Evolutionary conservation across 37 sponge, comb jelly and placozoan genomes (phyloP).

Genomic region (Halisarca cf. caerulea): DNA sequence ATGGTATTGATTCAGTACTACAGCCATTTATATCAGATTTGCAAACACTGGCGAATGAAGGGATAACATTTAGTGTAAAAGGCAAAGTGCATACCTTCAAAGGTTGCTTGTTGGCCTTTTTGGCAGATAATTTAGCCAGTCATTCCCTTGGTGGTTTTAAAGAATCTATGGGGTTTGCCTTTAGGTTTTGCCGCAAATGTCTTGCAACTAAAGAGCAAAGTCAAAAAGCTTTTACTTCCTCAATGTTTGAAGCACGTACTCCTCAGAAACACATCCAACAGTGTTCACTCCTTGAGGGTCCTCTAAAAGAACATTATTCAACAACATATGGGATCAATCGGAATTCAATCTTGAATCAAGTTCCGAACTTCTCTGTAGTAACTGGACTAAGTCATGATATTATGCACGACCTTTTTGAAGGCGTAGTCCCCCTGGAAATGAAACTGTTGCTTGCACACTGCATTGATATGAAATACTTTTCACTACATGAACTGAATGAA

Average conservation of each 20-base stretch:
- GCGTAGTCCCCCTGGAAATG: too few species aligned
- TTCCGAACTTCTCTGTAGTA: too few species aligned
- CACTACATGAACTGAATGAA: too few species aligned
- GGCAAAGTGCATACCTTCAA: slow-evolving; percentile 9
- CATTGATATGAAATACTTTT: too few species aligned
- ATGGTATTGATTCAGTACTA: slow-evolving; percentile 38
- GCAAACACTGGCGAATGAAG: slow-evolving; percentile 7
- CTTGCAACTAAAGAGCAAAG: neutral
- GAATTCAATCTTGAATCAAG: too few species aligned
- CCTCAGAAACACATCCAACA: slow-evolving; percentile 13
- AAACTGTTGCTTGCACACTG: too few species aligned
- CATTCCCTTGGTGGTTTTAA: slow-evolving; percentile 53
- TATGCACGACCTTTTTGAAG: too few species aligned
- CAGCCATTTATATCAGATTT: slow-evolving; percentile 39
- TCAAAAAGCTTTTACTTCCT: neutral
- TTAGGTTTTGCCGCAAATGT: slow-evolving; percentile 25
- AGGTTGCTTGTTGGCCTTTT: slow-evolving; percentile 32
- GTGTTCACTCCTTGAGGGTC: slow-evolving; percentile 22
- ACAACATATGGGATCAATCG: slow-evolving; percentile 41
- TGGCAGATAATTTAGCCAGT: slow-evolving; percentile 49
- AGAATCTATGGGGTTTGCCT: slow-evolving; percentile 38
- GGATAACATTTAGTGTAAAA: slow-evolving; percentile 3
- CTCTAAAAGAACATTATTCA: slow-evolving; percentile 38
- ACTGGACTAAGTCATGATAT: too few species aligned
- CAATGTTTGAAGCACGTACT: neutral